Evolutionary conservation across 1,140 invertebrate species (phyloP), one percentile per base, ranked within the genome.

Genomic region (Drosophila elegans): DNA sequence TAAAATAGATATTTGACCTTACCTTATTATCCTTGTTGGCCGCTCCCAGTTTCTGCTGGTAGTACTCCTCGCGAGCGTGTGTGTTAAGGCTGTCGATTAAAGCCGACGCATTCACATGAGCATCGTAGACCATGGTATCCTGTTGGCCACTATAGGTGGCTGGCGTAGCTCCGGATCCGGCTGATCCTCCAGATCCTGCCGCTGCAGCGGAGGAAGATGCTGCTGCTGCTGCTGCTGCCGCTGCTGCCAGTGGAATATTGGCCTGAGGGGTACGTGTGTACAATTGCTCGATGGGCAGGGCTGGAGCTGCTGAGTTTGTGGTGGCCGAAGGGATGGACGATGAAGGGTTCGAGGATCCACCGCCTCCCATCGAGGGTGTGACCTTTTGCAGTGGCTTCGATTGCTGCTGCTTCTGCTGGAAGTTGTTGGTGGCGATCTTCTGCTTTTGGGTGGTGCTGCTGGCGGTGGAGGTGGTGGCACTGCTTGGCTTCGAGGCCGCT

Each of bases 11-110:
- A 6, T 7, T 45, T 38, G 13, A 12, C 21, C 91, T 91, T 63
- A 92, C 91, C 91, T 92, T 92, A 51, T 84, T 88, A 74, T 91
- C 90, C 78, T 92, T 92, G 46, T 81, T 91, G 71, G 27, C 74
- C 12, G 60, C 74, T 36, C 39, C 60, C 54, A 90, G 68, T 55
- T 91, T 81, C 56, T 91, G 90, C 41, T 91, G 90, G 51, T 92
- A 91, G 55, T 91, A 91, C 53, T 90, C 82, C 79, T 92, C 91
- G 10, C 83, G 73, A 44, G 83, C 82, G 57, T 90, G 59, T 32
- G 83, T 88, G 67, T 81, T 91, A 41, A 92, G 79, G 64, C 90
- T 92, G 68, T 92, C 91, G 61, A 92, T 91, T 44, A 92, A 75
- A 21, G 91, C 91, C 29, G 91, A 92, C 9, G 91, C 88, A 77